These are phyloP conservation scores for Minunthozetes semirufus DNA, from an alignment of 2,888 invertebrate species.

Conservation along the genomic window DNA sequence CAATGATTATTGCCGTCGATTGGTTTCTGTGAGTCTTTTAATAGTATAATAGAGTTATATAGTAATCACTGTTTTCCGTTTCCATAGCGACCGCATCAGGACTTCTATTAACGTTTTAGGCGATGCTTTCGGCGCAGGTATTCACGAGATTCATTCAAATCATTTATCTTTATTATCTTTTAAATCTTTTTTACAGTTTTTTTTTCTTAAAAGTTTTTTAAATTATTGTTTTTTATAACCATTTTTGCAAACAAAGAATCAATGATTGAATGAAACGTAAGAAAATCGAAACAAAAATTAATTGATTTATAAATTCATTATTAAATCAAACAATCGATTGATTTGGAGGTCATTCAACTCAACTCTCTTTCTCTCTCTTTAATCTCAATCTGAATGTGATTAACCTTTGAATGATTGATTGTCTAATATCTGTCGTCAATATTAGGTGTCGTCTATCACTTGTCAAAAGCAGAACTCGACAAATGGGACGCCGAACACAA, in stretches of 20 bases:
- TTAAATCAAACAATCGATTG: no score
- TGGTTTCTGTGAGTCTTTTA: slow-evolving; percentile 57
- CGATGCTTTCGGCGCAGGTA: slow-evolving; percentile 56
- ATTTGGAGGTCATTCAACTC: no score
- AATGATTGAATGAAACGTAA: no score
- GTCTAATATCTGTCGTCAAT: neutral
- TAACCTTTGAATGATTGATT: neutral
- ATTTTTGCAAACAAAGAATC: slow-evolving; percentile 11
- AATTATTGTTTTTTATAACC: neutral
- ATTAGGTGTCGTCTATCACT: slow-evolving; percentile 54
- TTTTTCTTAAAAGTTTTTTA: neutral
- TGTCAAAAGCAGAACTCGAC: slow-evolving; percentile 50
- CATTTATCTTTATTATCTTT: neutral
- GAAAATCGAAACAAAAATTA: no score
- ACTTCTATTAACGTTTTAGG: slow-evolving; percentile 56
- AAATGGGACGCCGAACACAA: slow-evolving; percentile 44
- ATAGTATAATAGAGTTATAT: neutral
- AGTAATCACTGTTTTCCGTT: neutral
- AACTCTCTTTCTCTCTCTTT: neutral
- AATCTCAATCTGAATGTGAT: neutral
- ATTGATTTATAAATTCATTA: no score
- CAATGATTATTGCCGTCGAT: slow-evolving; percentile 60
- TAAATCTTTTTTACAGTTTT: no score
- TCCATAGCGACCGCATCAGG: slow-evolving; percentile 53
- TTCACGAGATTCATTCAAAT: slow-evolving; percentile 51